Evolutionary conservation across 2,113 vertebrate genomes (phyloP).

Genomic region (Tapirus terrestris): DNA sequence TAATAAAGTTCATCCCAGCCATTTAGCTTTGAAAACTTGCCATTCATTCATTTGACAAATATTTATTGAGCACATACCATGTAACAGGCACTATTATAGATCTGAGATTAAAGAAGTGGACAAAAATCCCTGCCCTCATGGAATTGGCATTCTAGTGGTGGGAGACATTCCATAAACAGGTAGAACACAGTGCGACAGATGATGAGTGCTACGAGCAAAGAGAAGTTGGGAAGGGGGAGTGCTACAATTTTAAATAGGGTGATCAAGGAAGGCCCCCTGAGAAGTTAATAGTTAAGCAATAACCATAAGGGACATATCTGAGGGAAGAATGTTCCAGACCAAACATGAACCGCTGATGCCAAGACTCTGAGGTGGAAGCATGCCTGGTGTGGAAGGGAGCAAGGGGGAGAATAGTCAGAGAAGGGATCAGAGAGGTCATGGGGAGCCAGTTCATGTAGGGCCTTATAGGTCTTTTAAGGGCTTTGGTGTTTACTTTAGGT

Average conservation of each 20-base stretch:
- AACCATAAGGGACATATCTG: background rate
- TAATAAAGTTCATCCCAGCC: background rate
- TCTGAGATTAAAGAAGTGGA: background rate
- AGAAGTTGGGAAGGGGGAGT: background rate
- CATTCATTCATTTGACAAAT: background rate
- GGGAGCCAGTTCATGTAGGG: background rate
- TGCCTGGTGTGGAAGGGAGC: background rate
- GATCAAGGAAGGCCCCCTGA: background rate
- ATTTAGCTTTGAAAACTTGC: background rate
- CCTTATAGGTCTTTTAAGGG: background rate
- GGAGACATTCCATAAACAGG: background rate
- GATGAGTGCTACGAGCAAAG: background rate
- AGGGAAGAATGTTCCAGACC: background rate
- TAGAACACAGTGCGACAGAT: background rate
- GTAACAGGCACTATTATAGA: background rate
- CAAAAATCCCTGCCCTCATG: background rate
- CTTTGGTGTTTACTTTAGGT: background rate
- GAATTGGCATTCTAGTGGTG: background rate
- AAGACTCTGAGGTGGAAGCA: background rate
- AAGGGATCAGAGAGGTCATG: background rate
- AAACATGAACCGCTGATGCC: background rate
- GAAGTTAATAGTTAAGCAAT: background rate
- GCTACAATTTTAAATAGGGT: background rate
- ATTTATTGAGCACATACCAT: background rate
- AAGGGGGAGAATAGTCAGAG: background rate